These are phyloP conservation scores for Cricetomys ansorgei DNA, from an alignment of 2,113 vertebrate species.

Conservation along the genomic window DNA sequence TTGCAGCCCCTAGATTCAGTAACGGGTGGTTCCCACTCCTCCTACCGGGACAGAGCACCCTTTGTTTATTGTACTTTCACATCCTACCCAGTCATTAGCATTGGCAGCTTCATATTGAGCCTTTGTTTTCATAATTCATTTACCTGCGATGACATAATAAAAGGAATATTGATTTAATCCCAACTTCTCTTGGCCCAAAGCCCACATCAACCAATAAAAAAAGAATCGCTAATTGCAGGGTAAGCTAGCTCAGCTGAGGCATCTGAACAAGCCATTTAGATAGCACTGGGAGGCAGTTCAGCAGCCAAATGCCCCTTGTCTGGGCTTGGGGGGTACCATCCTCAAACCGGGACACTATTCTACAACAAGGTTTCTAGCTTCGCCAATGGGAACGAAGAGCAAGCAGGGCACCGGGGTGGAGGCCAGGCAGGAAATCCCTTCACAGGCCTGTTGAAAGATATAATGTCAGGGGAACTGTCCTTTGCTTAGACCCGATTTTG, in stretches of 20 bases:
- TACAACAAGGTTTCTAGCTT: slow-evolving; percentile 71
- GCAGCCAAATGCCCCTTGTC: fast-evolving
- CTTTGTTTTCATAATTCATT: slow-evolving; percentile 87
- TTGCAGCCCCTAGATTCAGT: slow-evolving; percentile 25
- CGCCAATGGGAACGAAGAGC: slow-evolving; percentile 72
- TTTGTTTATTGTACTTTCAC: slow-evolving; percentile 79
- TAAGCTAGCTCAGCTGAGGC: slow-evolving; percentile 44
- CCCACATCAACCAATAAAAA: slow-evolving; percentile 86
- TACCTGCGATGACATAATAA: slow-evolving; percentile 82
- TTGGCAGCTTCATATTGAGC: slow-evolving; percentile 80
- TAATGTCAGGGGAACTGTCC: slow-evolving; percentile 90
- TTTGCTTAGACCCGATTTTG: slow-evolving; percentile 87
- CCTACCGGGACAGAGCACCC: slow-evolving; percentile 79
- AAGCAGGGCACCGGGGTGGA: slow-evolving; percentile 83
- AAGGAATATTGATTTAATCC: slow-evolving; percentile 83
- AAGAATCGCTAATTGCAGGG: slow-evolving; percentile 85
- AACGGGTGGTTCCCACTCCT: slow-evolving; percentile 61
- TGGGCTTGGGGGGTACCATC: slow-evolving; percentile 35
- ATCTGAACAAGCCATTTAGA: slow-evolving; percentile 64
- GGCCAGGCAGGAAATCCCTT: slow-evolving; percentile 85
- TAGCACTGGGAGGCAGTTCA: slow-evolving; percentile 47
- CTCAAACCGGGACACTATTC: slow-evolving; percentile 66
- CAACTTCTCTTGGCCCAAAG: slow-evolving; percentile 74
- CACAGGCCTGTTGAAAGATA: slow-evolving; percentile 88
- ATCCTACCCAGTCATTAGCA: slow-evolving; percentile 77